Conservation (phyloP, 1,140 invertebrate species). For the Papilio helenus region DNA sequence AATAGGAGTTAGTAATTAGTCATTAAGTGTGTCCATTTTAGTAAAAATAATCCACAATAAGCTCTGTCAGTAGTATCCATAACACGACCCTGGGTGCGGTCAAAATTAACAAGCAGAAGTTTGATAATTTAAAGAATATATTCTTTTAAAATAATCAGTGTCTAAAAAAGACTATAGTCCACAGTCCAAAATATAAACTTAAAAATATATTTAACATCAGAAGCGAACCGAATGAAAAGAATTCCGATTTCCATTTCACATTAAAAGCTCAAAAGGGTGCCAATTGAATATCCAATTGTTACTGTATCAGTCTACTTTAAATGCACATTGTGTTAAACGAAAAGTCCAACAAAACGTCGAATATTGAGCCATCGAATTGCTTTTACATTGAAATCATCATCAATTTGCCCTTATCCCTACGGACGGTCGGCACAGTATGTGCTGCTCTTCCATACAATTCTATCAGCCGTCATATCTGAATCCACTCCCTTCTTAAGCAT, state of each 20-base stretch:
- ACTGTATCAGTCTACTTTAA: conserved; percentile 26
- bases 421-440: too few species aligned
- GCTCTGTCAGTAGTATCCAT: too few species aligned
- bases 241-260: conserved; percentile 19
- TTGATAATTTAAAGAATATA: too few species aligned
- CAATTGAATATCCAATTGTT: conserved; percentile 26
- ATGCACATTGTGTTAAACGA: conserved; percentile 21
- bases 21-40: too few species aligned
- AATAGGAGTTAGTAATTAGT: too few species aligned
- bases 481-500: too few species aligned
- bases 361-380: conserved; percentile 11
- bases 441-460: too few species aligned
- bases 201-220: conserved; percentile 5
- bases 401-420: too few species aligned
- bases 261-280: conserved; percentile 27
- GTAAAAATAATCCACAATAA: too few species aligned
- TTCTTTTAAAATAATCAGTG: not conserved
- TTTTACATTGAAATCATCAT: not conserved
- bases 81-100: too few species aligned
- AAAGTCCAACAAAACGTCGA: conserved; percentile 17
- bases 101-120: too few species aligned
- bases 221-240: not conserved
- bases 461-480: too few species aligned
- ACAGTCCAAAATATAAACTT: not conserved
- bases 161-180: not conserved